Evolutionary conservation across 2,797 vertebrate genomes (phyloP).

Genomic region (Cynodonichthys magdalenae): DNA sequence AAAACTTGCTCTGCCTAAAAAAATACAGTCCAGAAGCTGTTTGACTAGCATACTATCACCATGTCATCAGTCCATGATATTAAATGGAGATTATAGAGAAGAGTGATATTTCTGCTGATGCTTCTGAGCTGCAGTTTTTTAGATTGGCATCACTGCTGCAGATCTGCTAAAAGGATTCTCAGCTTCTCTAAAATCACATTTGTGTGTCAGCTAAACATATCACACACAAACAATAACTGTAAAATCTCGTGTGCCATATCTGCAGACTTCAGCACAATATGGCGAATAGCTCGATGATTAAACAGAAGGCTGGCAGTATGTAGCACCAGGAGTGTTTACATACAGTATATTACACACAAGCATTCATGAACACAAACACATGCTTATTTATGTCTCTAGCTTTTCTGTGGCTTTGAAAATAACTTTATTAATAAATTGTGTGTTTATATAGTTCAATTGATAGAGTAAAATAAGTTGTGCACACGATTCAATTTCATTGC

Average conservation of each 20-base stretch:
- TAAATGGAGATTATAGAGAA: constrained; percentile 44
- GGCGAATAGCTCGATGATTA: background rate
- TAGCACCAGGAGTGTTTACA: background rate
- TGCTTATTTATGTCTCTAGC: no score
- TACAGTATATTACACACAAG: background rate
- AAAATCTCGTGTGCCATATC: background rate
- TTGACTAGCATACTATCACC: constrained; percentile 23
- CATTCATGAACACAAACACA: background rate
- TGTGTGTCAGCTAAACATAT: background rate
- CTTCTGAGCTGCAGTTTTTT: constrained; percentile 16
- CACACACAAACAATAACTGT: background rate
- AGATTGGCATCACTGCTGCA: constrained; percentile 2
- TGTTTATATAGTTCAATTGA: no score
- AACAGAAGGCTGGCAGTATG: background rate
- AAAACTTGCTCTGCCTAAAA: constrained; percentile 42
- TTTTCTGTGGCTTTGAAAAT: no score
- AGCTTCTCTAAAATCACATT: background rate
- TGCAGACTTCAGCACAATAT: background rate
- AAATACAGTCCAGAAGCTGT: constrained; percentile 42
- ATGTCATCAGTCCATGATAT: constrained; percentile 11
- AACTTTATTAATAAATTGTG: no score
- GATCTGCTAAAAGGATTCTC: constrained; percentile 13
- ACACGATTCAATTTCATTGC: no score
- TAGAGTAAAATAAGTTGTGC: no score
- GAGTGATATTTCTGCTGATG: constrained; percentile 35